Evolutionary conservation across 2,888 invertebrate species (phyloP).

Genomic region (Pherbina coryleti): DNA sequence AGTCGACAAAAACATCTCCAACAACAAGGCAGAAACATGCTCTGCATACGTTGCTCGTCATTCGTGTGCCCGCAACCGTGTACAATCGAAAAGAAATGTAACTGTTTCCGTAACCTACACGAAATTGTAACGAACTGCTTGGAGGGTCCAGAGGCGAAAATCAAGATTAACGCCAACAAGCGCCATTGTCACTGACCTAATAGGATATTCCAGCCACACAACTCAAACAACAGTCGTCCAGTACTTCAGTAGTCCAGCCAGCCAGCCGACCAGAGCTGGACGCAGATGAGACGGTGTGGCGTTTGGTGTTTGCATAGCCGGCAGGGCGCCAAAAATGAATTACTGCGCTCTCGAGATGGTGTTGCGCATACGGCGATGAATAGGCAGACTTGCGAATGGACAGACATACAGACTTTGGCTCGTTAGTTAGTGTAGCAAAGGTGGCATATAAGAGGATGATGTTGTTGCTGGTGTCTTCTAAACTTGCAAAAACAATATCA

Average conservation of each 20-base stretch:
- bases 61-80: not conserved
- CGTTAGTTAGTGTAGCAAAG: constrained; percentile 37
- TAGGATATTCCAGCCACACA: constrained; percentile 39
- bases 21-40: constrained; percentile 19
- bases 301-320: constrained; percentile 14
- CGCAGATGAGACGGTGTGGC: not conserved
- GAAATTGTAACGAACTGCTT: constrained; percentile 21
- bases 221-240: not conserved
- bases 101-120: not conserved
- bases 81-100: not conserved
- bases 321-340: constrained; percentile 34
- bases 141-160: constrained; percentile 11
- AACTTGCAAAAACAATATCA: not conserved
- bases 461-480: not conserved
- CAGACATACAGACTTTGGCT: constrained; percentile 6
- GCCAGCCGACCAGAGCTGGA: not conserved
- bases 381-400: not conserved
- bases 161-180: constrained; percentile 46
- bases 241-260: not conserved
- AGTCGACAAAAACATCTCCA: not conserved
- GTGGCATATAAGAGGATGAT: constrained; percentile 3
- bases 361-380: constrained; percentile 26
- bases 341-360: constrained; percentile 32
- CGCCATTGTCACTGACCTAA: constrained; percentile 48
- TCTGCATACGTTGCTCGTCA: not conserved